Conservation (phyloP, 2,797 vertebrate species). For the Pipistrellus nathusii region DNA sequence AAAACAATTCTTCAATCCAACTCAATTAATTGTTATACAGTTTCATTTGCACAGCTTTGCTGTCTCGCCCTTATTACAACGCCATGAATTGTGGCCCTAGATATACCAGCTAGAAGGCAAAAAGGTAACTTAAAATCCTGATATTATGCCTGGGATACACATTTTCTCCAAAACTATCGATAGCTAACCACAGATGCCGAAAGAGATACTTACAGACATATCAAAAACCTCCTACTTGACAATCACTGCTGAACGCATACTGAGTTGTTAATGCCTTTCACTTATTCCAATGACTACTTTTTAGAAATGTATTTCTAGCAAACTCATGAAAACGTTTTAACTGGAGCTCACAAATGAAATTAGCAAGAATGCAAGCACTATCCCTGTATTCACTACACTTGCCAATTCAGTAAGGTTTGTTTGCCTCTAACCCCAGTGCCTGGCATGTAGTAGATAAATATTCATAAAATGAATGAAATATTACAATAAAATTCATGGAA, state of each 20-base stretch:
- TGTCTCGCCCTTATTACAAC: not conserved
- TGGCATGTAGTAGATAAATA: not conserved
- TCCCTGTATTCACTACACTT: not conserved
- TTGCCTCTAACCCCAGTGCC: not conserved
- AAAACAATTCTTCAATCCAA: conserved; percentile 52
- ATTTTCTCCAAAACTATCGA: not conserved
- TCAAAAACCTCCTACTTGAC: not conserved
- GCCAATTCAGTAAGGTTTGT: conserved; percentile 10
- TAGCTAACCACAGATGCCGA: not conserved
- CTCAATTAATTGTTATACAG: conserved; percentile 23
- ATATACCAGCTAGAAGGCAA: conserved; percentile 14
- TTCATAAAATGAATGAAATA: conserved; percentile 7
- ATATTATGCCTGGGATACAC: not conserved
- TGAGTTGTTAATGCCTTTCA: not conserved
- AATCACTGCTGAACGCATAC: not conserved
- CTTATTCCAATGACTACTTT: conserved; percentile 31
- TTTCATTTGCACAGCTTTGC: conserved; percentile 51
- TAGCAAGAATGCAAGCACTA: conserved; percentile 47
- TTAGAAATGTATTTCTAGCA: conserved; percentile 10
- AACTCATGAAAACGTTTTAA: conserved; percentile 60
- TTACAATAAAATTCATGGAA: not conserved
- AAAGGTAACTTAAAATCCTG: conserved; percentile 34
- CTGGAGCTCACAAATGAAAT: not conserved
- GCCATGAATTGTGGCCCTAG: not conserved
- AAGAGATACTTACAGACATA: conserved; percentile 18